Conservation (phyloP, 2,888 invertebrate species). For the Junonia oenone region DNA sequence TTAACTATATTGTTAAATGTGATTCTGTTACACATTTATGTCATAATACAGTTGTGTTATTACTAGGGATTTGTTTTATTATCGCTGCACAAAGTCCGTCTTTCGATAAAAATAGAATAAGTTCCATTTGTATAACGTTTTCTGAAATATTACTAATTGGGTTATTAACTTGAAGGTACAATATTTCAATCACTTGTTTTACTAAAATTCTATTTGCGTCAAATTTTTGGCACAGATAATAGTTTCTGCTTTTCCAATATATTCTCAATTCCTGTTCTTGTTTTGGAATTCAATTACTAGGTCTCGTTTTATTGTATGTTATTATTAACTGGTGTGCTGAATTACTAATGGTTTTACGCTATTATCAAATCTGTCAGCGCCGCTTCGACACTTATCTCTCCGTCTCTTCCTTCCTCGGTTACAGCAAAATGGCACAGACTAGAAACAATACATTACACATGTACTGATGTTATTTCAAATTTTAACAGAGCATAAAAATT, state of each 20-base stretch:
- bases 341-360: neutral
- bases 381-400: neutral
- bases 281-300: no score
- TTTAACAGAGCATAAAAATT: neutral
- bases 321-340: neutral
- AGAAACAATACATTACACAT: neutral
- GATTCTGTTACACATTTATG: neutral
- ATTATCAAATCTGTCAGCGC: neutral
- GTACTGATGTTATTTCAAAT: neutral
- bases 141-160: neutral
- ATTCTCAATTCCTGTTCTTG: no score
- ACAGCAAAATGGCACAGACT: neutral
- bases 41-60: neutral
- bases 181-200: no score
- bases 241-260: no score
- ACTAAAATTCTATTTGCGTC: no score
- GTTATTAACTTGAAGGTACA: neutral
- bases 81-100: neutral
- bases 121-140: no score
- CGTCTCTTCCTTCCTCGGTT: neutral
- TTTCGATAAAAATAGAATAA: neutral
- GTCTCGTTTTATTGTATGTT: no score
- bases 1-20: neutral
- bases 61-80: neutral
- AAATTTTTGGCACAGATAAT: no score